A percentile compares a stretch with the other conserved stretches of the same genome.
These are phyloP conservation scores for Tetramorium bicarinatum DNA, from an alignment of 2,888 invertebrate species.

Conservation along the genomic window DNA sequence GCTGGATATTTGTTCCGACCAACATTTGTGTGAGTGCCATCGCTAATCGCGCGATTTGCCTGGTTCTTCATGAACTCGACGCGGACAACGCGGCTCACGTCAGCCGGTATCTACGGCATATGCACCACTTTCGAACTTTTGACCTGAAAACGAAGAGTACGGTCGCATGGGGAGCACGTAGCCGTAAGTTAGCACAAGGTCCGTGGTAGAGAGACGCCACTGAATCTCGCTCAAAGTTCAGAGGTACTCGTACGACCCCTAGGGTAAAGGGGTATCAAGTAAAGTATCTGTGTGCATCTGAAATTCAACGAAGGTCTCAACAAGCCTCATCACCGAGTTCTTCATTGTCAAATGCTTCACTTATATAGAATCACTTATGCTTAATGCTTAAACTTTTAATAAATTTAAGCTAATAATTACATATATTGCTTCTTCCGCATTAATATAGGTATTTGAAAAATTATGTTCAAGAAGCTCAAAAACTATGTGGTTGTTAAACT, in stretches of 20 bases:
- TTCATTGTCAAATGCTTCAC: background rate
- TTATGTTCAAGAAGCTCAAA: background rate
- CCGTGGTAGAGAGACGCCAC: conserved; percentile 55
- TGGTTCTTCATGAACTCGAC: conserved; percentile 45
- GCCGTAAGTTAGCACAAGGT: conserved; percentile 64
- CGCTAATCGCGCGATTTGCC: conserved; percentile 21
- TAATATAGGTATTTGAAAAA: background rate
- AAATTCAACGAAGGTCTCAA: conserved; percentile 50
- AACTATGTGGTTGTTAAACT: background rate
- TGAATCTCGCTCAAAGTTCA: conserved; percentile 68
- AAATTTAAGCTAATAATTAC: background rate
- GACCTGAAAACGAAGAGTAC: conserved; percentile 70
- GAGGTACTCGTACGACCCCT: conserved; percentile 35
- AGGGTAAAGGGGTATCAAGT: conserved; percentile 50
- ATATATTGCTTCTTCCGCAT: background rate
- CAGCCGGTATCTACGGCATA: conserved; percentile 54
- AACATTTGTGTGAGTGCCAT: background rate
- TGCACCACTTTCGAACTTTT: conserved; percentile 75
- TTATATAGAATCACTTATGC: background rate
- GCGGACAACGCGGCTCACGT: conserved; percentile 40
- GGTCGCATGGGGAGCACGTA: conserved; percentile 64
- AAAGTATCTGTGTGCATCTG: conserved; percentile 24
- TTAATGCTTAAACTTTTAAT: background rate
- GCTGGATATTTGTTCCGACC: background rate
- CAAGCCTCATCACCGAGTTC: background rate